phyloP scores from a whole-genome alignment of 2,888 invertebrate species.

The Acanthacorydalis orientalis region DNA sequence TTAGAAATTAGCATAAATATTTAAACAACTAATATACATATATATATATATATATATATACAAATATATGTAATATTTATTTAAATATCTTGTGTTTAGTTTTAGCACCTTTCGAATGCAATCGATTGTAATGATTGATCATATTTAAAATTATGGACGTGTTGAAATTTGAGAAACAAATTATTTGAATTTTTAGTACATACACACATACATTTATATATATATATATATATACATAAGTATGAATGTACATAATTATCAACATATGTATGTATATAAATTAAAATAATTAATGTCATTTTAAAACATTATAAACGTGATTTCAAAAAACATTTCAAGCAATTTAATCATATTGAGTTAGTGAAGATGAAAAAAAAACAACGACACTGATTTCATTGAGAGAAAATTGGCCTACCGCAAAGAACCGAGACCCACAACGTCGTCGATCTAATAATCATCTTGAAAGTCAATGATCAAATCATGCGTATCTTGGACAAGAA shows the following conservation, averaged over 20 bases:
- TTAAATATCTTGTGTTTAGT: no score
- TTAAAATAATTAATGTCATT: no score
- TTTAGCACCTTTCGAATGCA: neutral
- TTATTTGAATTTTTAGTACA: neutral
- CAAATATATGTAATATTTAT: neutral
- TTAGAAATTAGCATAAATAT: neutral
- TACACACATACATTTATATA: neutral
- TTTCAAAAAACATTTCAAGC: no score
- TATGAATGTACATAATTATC: neutral
- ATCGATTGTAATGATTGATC: neutral
- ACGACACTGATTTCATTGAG: no score
- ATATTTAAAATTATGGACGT: neutral
- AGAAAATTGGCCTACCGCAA: no score
- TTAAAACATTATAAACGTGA: no score
- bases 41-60: constrained; percentile 1
- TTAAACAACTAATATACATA: neutral
- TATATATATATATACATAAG: neutral
- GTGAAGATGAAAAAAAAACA: no score
- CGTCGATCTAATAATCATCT: no score
- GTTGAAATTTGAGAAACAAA: neutral
- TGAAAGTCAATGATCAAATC: no score
- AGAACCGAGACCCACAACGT: no score
- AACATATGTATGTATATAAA: neutral
- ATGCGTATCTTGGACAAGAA: no score
- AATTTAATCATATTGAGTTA: no score